Percentiles rank a stretch among this genome's conserved stretches.
Conservation (phyloP, 2,888 invertebrate genomes). For the Noctua comes region DNA sequence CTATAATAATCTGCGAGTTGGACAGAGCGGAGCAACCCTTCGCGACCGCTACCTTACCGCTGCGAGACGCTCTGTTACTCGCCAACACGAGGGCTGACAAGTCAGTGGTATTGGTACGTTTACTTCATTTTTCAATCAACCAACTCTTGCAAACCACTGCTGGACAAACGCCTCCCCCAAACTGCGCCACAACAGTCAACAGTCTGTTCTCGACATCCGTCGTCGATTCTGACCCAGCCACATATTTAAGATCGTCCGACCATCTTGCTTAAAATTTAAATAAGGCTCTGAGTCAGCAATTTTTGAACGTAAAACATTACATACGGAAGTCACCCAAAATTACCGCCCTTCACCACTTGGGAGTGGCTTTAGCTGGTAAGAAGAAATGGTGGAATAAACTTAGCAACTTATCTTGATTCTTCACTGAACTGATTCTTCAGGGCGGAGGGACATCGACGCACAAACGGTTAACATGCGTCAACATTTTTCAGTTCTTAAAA, state of each 20-base stretch:
- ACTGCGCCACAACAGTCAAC: background rate
- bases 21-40: conserved; percentile 70
- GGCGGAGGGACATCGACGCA: no score
- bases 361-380: background rate
- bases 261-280: background rate
- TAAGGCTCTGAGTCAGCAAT: background rate
- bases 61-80: conserved; percentile 76
- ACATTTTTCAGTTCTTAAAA: no score
- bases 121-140: background rate
- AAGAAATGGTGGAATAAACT: background rate
- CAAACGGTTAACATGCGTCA: no score
- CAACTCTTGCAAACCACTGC: background rate
- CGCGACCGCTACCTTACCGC: conserved; percentile 75
- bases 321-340: background rate
- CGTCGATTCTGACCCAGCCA: background rate
- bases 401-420: background rate
- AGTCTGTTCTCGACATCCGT: background rate
- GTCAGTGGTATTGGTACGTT: conserved; percentile 78
- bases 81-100: conserved; percentile 77
- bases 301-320: background rate
- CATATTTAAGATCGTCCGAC: background rate
- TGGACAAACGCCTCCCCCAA: background rate
- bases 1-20: conserved; percentile 73
- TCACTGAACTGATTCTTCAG: background rate
- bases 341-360: background rate